Evolutionary conservation across 2,797 vertebrate species (phyloP), one percentile per base, ranked within the genome.

Genomic region (Carduelis carduelis): DNA sequence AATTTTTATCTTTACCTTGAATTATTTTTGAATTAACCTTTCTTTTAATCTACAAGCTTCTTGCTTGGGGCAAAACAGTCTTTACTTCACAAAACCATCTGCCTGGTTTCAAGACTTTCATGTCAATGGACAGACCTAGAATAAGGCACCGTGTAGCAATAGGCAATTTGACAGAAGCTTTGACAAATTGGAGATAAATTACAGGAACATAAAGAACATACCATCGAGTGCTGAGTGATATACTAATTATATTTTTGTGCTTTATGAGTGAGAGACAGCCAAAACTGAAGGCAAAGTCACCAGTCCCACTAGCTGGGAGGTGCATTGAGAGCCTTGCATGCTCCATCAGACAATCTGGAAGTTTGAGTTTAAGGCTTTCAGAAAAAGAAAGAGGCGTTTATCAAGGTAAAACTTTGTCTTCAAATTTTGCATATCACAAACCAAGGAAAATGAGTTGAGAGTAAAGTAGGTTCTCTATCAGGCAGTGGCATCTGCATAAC

Each of bases 1-100:
- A 70, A 57, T 94, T 96, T 96, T 95, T 96, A 94, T 97, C 92
- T 96, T 93, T 95, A 95, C 92, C 92, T 96, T 96, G 96, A 96
- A 85, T 94, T 97, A 96, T 95, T 97, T 97, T 96, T 94, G 76
- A 93, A 93, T 97, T 96, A 97, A 97, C 91, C 95, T 94, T 96
- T 96, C 82, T 92, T 97, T 85, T 97, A 95, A 97, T 97, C 95
- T 96, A 75, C 60, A 95, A 63, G 77, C 72, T 69, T 94, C 64
- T 94, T 94, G 93, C 96, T 93, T 88, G 82, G 96, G 97, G 96
- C 95, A 75, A 95, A 95, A 91, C 83, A 93, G 72, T 95, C 86
- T 96, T 96, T 95, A 95, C 78, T 92, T 96, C 93, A 89, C 69
- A 94, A 95, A 97, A 90, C 93, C 95, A 96, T 96, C 94, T 97